Percentiles rank a stretch among this genome's conserved stretches.
These are phyloP conservation scores for Phalacrocorax carbo DNA, from an alignment of 2,113 vertebrate genomes.

Conservation along the genomic window DNA sequence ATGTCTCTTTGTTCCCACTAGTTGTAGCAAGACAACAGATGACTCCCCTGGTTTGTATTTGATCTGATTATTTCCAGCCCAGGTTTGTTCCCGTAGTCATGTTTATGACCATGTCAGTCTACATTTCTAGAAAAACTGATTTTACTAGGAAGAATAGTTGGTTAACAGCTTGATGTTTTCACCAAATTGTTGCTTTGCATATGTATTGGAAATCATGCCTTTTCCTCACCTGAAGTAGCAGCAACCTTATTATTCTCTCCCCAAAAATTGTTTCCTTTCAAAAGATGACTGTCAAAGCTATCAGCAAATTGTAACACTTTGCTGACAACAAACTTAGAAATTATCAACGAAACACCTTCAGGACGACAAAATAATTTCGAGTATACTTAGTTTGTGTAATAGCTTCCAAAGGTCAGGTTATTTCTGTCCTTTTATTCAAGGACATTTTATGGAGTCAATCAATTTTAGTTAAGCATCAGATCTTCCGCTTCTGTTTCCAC, in stretches of 20 bases:
- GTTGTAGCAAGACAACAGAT: background rate
- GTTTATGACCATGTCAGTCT: background rate
- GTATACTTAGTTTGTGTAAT: background rate
- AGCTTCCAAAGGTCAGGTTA: constrained; percentile 37
- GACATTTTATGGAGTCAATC: constrained; percentile 33
- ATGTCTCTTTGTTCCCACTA: background rate
- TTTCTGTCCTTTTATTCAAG: constrained; percentile 42
- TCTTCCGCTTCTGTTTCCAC: constrained; percentile 34
- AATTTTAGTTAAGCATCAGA: constrained; percentile 54
- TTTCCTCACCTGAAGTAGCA: background rate
- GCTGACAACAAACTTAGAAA: constrained; percentile 14
- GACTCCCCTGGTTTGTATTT: background rate
- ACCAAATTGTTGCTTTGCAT: constrained; percentile 1
- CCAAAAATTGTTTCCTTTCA: background rate
- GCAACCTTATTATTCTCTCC: background rate
- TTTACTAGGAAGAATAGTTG: background rate
- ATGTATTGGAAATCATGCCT: constrained; percentile 36
- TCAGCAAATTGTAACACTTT: constrained; percentile 19
- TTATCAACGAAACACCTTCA: constrained; percentile 29
- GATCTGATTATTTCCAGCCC: background rate
- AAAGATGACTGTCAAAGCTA: background rate
- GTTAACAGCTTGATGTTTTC: background rate
- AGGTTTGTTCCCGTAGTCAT: background rate
- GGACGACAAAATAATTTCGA: constrained; percentile 27
- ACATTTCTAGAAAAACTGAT: background rate